These are phyloP conservation scores for Dexiosoma caninum DNA, from an alignment of 2,888 invertebrate genomes.

Conservation along the genomic window DNA sequence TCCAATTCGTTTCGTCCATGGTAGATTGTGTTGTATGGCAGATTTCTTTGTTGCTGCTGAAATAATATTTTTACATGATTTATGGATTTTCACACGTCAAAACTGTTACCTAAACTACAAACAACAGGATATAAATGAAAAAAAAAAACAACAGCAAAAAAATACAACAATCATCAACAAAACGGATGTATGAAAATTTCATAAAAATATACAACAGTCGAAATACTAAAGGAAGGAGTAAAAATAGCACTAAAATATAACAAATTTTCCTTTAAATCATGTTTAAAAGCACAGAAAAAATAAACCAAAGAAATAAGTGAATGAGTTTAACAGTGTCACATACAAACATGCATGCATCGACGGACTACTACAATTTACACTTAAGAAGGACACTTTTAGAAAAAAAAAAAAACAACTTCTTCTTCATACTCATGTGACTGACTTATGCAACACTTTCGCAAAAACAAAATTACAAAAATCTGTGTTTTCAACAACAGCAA, in stretches of 20 bases:
- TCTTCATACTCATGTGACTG: slow-evolving; percentile 57
- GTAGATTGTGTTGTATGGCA: slow-evolving; percentile 48
- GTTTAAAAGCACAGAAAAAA: background rate
- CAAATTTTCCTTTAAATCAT: slow-evolving; percentile 54
- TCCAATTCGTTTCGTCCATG: slow-evolving; percentile 7
- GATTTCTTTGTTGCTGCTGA: slow-evolving; percentile 64
- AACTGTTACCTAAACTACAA: slow-evolving; percentile 64
- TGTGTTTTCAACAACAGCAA: slow-evolving; percentile 1
- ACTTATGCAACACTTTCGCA: slow-evolving; percentile 50
- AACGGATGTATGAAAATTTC: slow-evolving; percentile 63
- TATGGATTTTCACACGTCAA: slow-evolving; percentile 68
- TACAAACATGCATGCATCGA: slow-evolving; percentile 40
- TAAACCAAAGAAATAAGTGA: background rate
- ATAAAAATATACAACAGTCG: slow-evolving; percentile 44
- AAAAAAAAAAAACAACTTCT: too few relatives aligned
- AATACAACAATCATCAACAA: slow-evolving; percentile 50
- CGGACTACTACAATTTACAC: slow-evolving; percentile 50
- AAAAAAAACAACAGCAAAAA: background rate
- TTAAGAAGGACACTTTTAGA: slow-evolving; percentile 54
- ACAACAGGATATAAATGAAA: slow-evolving; percentile 59
- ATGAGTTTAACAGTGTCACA: slow-evolving; percentile 43
- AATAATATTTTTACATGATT: slow-evolving; percentile 71
- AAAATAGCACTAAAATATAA: slow-evolving; percentile 38
- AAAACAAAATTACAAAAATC: slow-evolving; percentile 48
- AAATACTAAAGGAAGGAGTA: background rate